Evolutionary conservation across 35 echinoderm and acorn worm genomes (phyloP), one percentile per base, ranked within the genome.

Genomic region (Patiria miniata): DNA sequence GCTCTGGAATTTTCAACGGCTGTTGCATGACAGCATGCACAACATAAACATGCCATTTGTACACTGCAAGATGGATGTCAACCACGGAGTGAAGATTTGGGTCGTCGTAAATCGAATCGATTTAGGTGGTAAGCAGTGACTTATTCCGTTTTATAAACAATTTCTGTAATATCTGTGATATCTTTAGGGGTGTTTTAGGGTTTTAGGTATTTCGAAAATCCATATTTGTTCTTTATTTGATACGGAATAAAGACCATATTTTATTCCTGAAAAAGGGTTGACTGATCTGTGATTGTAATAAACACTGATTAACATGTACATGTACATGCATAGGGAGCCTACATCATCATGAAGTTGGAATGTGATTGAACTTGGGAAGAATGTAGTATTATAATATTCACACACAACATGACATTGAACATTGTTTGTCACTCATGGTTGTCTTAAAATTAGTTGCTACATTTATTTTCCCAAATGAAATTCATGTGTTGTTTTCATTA

Each of bases 111-210:
- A 82, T 82, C 80, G 80, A 7, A n/a, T 82, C 21, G 80, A 82
- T 82, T 82, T 52, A 30, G 80, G 80, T 15, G 80, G 80, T 82
- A 82, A 82, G 80, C 4, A 47, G n/a, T n/a, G n/a, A n/a, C n/a
- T n/a, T n/a, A n/a, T n/a, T n/a, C n/a, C 54, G n/a, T 58, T 12
- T 58, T 14, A 58, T 12, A 14, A 58, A 58, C 54, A 58, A 58
- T 58, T 14, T 14, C 12, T 12, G 54, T 14, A 58, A n/a, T 12
- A n/a, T 12, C 22, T 14, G 12, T 58, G 12, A 14, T 58, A 26
- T 16, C 23, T 36, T 15, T 78, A 0, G 5, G 26, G 18, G 18
- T n/a, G 22, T 78, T 30, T 8, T 78, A 18, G 5, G 37, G 22
- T 9, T 5, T 37, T 12, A n/a, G 54, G 12, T 58, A 58, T 58